Percentiles rank a stretch among this genome's conserved stretches.
Conservation (phyloP, 2,888 invertebrate genomes). For the Epistrophe grossulariae region DNA sequence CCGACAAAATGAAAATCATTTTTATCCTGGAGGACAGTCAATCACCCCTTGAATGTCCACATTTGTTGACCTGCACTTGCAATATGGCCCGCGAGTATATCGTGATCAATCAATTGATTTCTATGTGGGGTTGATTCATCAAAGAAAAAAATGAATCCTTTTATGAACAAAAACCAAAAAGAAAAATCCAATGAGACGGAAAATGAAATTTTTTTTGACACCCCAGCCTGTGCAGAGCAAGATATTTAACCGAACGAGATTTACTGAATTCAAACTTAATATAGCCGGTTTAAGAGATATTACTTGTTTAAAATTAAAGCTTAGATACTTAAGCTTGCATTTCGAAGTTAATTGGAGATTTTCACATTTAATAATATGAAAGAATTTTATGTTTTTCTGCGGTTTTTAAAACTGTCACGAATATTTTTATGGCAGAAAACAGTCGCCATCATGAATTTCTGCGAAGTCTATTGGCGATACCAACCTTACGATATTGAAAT, state of each 20-base stretch:
- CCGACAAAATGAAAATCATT: conserved; percentile 57
- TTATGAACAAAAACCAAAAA: conserved; percentile 65
- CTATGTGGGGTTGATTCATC: conserved; percentile 33
- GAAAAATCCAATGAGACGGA: conserved; percentile 66
- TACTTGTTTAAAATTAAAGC: conserved; percentile 29
- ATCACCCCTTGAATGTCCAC: conserved; percentile 42
- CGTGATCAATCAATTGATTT: conserved; percentile 31
- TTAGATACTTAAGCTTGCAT: conserved; percentile 18
- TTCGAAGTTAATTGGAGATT: conserved; percentile 43
- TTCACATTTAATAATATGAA: conserved; percentile 65
- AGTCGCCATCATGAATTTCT: conserved; percentile 75
- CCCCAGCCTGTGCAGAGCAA: conserved; percentile 55
- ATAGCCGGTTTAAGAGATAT: conserved; percentile 11
- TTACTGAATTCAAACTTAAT: conserved; percentile 25
- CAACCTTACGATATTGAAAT: conserved; percentile 32
- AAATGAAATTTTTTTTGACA: conserved; percentile 65
- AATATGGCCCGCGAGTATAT: conserved; percentile 23
- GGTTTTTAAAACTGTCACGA: conserved; percentile 74
- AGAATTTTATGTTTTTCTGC: conserved; percentile 68
- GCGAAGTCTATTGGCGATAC: conserved; percentile 35
- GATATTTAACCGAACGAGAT: conserved; percentile 39
- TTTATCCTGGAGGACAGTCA: conserved; percentile 50
- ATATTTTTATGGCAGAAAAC: conserved; percentile 76
- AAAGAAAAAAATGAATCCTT: conserved; percentile 59
- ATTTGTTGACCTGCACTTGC: conserved; percentile 40